Conservation (phyloP, 2,888 invertebrate species). For the Agrilus biguttatus region DNA sequence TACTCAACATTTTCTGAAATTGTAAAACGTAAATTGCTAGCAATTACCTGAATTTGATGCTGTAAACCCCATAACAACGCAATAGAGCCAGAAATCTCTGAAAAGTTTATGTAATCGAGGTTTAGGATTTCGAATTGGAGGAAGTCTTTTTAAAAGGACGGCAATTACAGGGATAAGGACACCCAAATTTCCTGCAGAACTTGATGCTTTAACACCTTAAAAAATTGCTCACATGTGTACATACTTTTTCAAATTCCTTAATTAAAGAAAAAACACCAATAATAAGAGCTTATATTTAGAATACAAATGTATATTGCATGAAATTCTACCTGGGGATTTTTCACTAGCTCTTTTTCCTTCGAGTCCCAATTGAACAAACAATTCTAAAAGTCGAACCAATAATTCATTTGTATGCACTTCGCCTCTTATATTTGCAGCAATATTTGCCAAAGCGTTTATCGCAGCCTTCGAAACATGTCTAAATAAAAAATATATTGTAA, state of each 20-base stretch:
- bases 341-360: constrained; percentile 94
- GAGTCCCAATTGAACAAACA: constrained; percentile 94
- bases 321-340: constrained; percentile 50
- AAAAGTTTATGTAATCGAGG: constrained; percentile 91
- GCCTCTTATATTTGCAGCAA: constrained; percentile 86
- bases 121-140: constrained; percentile 81
- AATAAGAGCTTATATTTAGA: too few relatives aligned
- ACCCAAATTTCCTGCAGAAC: constrained; percentile 93
- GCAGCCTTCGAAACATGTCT: constrained; percentile 89
- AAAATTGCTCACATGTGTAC: neutral
- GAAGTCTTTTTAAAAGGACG: constrained; percentile 68
- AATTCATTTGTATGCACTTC: constrained; percentile 74
- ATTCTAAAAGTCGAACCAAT: constrained; percentile 75
- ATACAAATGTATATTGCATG: too few relatives aligned
- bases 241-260: neutral
- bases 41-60: constrained; percentile 56
- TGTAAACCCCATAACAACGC: constrained; percentile 97
- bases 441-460: constrained; percentile 90
- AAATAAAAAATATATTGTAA: constrained; percentile 9
- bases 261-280: too few relatives aligned
- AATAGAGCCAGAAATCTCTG: constrained; percentile 98
- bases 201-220: constrained; percentile 63
- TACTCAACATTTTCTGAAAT: neutral
- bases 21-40: neutral
- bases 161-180: constrained; percentile 97